Evolutionary conservation across 2,888 invertebrate genomes (phyloP), one percentile per base, ranked within the genome.

Genomic region (Romanomermis culicivorax): DNA sequence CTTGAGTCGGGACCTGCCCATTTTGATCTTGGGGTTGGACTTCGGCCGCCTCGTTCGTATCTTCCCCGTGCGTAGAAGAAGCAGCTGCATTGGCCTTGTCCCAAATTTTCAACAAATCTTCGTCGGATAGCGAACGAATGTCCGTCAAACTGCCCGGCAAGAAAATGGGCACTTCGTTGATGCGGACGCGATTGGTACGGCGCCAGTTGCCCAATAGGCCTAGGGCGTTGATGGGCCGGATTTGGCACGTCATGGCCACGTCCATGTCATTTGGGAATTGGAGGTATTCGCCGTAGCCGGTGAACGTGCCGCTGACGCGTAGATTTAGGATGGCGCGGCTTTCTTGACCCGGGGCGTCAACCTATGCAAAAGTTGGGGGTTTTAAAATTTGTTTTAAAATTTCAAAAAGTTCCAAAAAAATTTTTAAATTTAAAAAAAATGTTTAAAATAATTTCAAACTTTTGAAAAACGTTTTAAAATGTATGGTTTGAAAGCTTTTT

Each of bases 141-240:
- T 56, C 49, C 3, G 51, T 48, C 30, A 54, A 53, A 3, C 47
- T 2, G 4, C 56, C 56, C 2, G 56, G 56, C 3, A 54, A 29
- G 24, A 25, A 56, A 14, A 56, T 36, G 2, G 56, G 56, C n/a
- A 54, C 43, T 17, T 56, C 51, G 7, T 27, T n/a, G 11, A 56
- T 25, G 14, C 54, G 26, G 2, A 56, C 42, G 17, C 7, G 11
- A 42, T 56, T 54, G 20, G 54, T 51, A 3, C 1, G 24, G 1
- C 20, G 3, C 51, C 51, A 54, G 26, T 2, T 2, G 4, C 24
- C 36, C 11, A 3, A 23, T 11, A 50, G 20, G 2, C 30, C 29
- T n/a, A 3, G 11, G 2, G 17, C 14, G 26, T 56, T 56, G 23
- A 26, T 14, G 27, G 56, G 50, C 17, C 56, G 42, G 1, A 56